Base-by-base conservation (phyloP, 1,140 invertebrate species). In the Plodia interpunctella region DNA sequence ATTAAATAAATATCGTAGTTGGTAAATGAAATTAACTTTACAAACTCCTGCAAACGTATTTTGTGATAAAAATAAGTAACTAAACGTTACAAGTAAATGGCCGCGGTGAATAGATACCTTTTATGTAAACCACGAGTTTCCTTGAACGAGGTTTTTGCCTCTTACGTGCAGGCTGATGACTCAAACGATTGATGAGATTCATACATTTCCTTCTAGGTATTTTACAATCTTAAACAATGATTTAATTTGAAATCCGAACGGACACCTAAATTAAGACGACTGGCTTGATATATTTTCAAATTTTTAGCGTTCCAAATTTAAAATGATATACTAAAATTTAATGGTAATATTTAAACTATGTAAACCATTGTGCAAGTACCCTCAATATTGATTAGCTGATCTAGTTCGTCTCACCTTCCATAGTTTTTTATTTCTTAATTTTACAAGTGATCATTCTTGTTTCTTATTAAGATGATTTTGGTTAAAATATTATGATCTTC, bases 111-210 rank as follows among this genome's bases (percentile, higher is more conserved):
- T 44, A 44, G 15, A 44, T 15, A n/a, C 38, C 30, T 32, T 32
- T 44, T 44, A 44, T 44, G 38, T 44, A 44, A 44, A 44, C 38
- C 38, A 44, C 38, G 15, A 44, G 38, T 44, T 44, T 44, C 38
- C 38, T 44, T 44, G 38, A 44, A 44, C 38, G 38, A 44, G 38
- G 38, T 44, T 44, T 44, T 44, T 44, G 38, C 38, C 38, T 44
- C 15, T 17, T 44, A 17, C 38, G 38, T 15, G 38, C 15, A 15
- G 38, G 38, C 38, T 44, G 38, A 44, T 44, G 38, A 44, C 38
- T 44, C 38, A 44, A 32, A 44, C 38, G 1, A 13, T 4, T 3
- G 13, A 44, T 17, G 10, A 44, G 38, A 44, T 44, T 44, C 11
- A 32, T 32, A 32, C 11, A 32, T 32, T 25, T 25, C 6, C 21